Base-by-base conservation (phyloP, 1,140 invertebrate species). In the Parapsyche elsis region DNA sequence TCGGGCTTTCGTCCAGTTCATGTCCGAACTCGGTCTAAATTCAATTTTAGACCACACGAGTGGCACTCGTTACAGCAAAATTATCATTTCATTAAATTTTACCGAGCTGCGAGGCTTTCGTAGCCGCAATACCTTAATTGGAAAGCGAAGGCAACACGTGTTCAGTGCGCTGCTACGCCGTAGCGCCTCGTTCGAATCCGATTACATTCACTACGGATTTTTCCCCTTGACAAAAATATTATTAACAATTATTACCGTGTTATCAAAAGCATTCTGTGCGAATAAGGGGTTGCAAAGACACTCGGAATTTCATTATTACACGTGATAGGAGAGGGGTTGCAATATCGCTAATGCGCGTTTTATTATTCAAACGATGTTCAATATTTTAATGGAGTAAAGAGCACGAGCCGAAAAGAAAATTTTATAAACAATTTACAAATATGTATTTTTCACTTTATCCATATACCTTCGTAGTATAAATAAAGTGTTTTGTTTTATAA, bases 301-400 rank as follows among this genome's bases (percentile, higher is more conserved):
- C 1, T 12, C 10, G 49, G 2, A 14, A 14, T 53, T 14, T 53
- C 16, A 53, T 53, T 53, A 12, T 5, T 5, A 53, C 12, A 5
- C 10, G 49, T 5, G 2, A 14, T 5, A 12, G 49, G 1, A 53
- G 10, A 53, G 12, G 49, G 16, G 49, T 53, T 16, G 64, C 23
- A 67, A 67, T 67, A 67, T 67, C 64, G 64, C 64, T 26, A 67
- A 26, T 67, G 64, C 14, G 64, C 64, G 64, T 67, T 67, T 67
- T 67, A 67, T 26, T 26, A 67, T 67, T 67, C 59, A 64, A 64
- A 64, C 59, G 19, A 64, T 64, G 59, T 64, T 64, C 64, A 67
- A 67, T 67, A 67, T 30, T 67, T 67, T 24, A 67, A 64, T 64
- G 19, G 59, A 12, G 21, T 46, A 12, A 46, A 46, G 12, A 46